Base-by-base conservation (phyloP, 1,140 invertebrate genomes). In the Hyposmocoma kahamanoa region DNA sequence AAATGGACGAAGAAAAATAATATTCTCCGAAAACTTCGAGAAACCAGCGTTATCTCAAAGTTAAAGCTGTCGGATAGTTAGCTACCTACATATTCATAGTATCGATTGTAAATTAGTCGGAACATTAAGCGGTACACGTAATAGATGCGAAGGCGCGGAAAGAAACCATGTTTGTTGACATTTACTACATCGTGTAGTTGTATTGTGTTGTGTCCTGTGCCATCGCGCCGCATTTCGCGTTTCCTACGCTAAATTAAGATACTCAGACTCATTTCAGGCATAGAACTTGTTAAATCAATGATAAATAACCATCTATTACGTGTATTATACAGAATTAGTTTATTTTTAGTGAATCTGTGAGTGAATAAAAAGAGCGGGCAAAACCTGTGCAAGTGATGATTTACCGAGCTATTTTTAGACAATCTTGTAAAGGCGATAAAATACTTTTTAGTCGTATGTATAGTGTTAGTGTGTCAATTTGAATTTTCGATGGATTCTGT, bases 381-480 rank as follows among this genome's bases (percentile, higher is more conserved):
- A 80, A 75, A 78, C 76, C 73, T 68, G 75, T 81, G 75, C 69
- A 64, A 78, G 75, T 82, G 73, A 70, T 64, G 60, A 77, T 65
- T 60, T 6, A 62, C 53, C 38, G 41, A 56, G 70, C 77, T 84
- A 84, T 84, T 84, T 80, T 64, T 84, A 84, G 78, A 59, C 54
- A 22, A 52, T 63, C 64, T 62, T 67, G 56, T 71, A 62, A 58
- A 60, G n/a, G 72, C 61, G 67, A 65, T 70, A 61, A 70, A 59
- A 46, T 56, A 64, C 55, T 67, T 68, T 62, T 59, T 47, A 22
- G 44, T 56, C 38, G 44, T 55, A 44, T 15, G 32, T 46, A 54
- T 30, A 36, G 44, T 50, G 36, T 55, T 46, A 30, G 19, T 26
- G 51, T 43, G 34, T 42, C 39, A 44, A 55, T 38, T 46, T 11